phyloP scores from a whole-genome alignment of 2,113 vertebrate species.

The Podiceps cristatus region DNA sequence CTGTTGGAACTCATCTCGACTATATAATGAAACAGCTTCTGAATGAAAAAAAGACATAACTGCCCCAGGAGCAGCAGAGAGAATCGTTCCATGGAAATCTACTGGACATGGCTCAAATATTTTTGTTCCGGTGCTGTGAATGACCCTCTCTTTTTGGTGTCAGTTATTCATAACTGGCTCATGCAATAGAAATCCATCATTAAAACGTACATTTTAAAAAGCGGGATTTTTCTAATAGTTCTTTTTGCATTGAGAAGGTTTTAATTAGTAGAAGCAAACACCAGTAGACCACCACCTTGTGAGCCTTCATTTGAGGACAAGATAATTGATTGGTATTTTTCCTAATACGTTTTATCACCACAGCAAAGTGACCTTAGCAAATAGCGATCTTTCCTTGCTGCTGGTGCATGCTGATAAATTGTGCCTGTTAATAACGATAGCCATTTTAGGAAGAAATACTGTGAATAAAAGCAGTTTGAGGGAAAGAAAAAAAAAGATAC shows the following conservation, averaged over 20 bases:
- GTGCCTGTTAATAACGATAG: not conserved
- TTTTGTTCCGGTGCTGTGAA: not conserved
- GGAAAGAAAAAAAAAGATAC: not conserved
- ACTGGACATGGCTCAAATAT: not conserved
- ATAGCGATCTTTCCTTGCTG: not conserved
- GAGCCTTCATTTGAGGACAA: not conserved
- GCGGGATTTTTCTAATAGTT: not conserved
- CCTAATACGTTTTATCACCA: not conserved
- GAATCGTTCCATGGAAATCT: not conserved
- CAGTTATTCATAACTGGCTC: not conserved
- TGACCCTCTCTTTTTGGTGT: not conserved
- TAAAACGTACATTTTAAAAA: not conserved
- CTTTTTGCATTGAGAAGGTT: not conserved
- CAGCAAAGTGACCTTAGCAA: not conserved
- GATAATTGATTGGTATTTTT: not conserved
- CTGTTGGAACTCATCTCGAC: not conserved
- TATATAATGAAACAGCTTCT: not conserved
- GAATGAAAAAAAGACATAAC: not conserved
- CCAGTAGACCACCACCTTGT: fast-evolving
- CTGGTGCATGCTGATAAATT: not conserved
- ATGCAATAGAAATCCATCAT: not conserved
- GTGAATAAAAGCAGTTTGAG: not conserved
- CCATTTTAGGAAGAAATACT: not conserved
- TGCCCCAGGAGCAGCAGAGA: not conserved
- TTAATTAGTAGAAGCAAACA: not conserved